Evolutionary conservation across 2,888 invertebrate genomes (phyloP).

Genomic region (Chrysolina americana): DNA sequence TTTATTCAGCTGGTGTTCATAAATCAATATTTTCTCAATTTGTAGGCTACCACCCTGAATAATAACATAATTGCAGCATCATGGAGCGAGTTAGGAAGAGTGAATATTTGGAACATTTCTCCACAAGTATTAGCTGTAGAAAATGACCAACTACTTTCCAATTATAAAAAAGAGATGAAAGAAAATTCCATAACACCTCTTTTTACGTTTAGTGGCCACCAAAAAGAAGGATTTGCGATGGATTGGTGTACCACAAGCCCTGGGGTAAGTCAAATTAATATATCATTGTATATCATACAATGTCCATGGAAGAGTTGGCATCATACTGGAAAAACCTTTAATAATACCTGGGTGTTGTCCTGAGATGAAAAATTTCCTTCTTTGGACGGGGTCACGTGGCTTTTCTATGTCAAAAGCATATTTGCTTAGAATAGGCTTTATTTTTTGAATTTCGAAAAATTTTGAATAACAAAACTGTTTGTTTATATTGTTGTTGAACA

Average conservation of each 20-base stretch:
- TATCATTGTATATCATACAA: too few species aligned
- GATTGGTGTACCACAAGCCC: constrained; percentile 90
- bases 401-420: too few species aligned
- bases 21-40: constrained; percentile 28
- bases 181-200: constrained; percentile 76
- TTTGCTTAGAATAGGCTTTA: too few species aligned
- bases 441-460: too few species aligned
- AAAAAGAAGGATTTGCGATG: constrained; percentile 93
- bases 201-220: constrained; percentile 92
- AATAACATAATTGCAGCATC: constrained; percentile 85
- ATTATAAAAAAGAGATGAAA: constrained; percentile 76
- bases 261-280: constrained; percentile 73
- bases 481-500: too few species aligned
- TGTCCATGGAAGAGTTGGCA: too few species aligned
- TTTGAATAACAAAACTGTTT: too few species aligned
- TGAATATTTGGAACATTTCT: constrained; percentile 93
- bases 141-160: constrained; percentile 75
- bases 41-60: constrained; percentile 75
- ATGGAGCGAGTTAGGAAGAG: constrained; percentile 96
- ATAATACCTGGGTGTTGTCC: too few species aligned
- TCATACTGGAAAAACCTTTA: too few species aligned
- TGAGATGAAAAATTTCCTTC: too few species aligned
- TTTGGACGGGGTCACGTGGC: too few species aligned
- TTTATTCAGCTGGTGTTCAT: background rate
- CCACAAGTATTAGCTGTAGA: constrained; percentile 87